Conservation (phyloP, 2,113 vertebrate genomes). For the Saccopteryx bilineata region DNA sequence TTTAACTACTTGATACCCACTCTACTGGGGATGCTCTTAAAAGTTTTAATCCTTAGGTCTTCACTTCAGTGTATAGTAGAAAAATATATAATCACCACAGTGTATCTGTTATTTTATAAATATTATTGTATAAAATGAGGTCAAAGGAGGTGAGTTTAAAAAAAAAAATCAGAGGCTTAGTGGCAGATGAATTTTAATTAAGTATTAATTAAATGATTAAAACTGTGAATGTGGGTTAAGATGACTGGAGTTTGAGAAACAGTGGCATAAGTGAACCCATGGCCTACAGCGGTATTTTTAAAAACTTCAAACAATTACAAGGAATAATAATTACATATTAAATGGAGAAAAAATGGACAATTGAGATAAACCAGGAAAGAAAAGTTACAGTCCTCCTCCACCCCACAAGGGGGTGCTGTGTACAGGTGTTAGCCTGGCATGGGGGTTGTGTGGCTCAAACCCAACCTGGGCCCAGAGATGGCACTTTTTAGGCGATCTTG, state of each 20-base stretch:
- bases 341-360: neutral
- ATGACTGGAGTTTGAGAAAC: neutral
- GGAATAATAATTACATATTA: neutral
- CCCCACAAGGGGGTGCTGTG: neutral
- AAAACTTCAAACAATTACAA: neutral
- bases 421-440: neutral
- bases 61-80: neutral
- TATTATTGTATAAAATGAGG: neutral
- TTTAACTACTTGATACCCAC: neutral
- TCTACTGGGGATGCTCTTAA: neutral
- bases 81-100: neutral
- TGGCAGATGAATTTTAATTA: neutral
- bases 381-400: neutral
- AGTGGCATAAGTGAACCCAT: neutral
- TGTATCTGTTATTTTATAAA: neutral
- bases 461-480: neutral
- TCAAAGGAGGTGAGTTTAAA: neutral
- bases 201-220: neutral
- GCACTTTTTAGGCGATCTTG: neutral
- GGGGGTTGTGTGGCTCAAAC: neutral
- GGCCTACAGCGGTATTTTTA: neutral
- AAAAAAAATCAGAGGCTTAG: neutral
- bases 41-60: neutral
- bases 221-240: neutral
- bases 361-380: neutral